Base-by-base conservation (phyloP, 2,797 vertebrate species). In the Cetoscarus ocellatus region DNA sequence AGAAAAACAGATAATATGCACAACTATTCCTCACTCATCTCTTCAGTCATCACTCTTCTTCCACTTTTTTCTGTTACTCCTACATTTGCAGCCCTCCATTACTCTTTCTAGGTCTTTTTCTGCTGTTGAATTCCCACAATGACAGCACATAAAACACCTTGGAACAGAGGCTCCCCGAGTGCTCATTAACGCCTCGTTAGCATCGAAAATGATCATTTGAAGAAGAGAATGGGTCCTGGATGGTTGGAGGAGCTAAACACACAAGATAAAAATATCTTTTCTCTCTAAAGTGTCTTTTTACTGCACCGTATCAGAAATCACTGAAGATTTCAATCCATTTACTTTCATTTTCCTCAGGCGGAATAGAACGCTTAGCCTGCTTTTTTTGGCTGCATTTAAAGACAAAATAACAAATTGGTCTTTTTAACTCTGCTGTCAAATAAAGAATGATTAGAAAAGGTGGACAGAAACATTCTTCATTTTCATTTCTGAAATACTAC, bases 161-260 rank as follows among this genome's bases (percentile, higher is more conserved):
- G 49, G 70, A 85, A 75, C 81, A 86, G 79, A 86, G 77, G 79
- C 77, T 86, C 77, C 75, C 82, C 7, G 48, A 82, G 68, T 81
- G 78, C 85, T 89, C 86, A 87, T 92, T 89, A 90, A 78, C 27
- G 60, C 70, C 88, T 88, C 61, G 69, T 90, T 90, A 86, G 79
- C 73, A 66, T 61, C 7, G 59, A 70, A 87, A 86, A 85, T 77
- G 79, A 89, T 80, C 71, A 63, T 75, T 68, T 77, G 70, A 62
- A 70, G 77, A 64, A 79, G 56, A 58, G 64, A 79, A 79, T 72
- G 66, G 73, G 44, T 76, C 75, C 72, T 73, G 68, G 79, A 62
- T 77, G 73, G 64, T 52, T 65, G 57, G 50, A 58, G 52, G 73
- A 66, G 59, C 82, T 77, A 61, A 78, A 76, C 75, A 83, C 80